phyloP scores from a whole-genome alignment of 2,113 vertebrate genomes.

The Mesocricetus auratus region DNA sequence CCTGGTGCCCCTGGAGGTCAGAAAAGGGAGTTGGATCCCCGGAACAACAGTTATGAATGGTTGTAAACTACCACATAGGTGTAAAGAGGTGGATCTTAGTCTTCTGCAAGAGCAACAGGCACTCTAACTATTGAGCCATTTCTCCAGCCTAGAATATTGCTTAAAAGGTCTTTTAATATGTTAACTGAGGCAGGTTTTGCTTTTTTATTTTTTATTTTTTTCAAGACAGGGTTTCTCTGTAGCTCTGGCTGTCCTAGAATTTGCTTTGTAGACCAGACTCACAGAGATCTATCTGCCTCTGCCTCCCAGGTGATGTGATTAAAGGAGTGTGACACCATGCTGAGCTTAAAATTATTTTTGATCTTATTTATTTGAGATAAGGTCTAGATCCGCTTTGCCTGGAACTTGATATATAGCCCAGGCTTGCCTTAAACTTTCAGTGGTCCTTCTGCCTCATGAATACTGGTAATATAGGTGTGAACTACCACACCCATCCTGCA shows the following conservation, averaged over 20 bases:
- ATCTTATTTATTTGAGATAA: background rate
- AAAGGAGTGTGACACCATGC: background rate
- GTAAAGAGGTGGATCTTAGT: background rate
- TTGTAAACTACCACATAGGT: background rate
- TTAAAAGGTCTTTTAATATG: background rate
- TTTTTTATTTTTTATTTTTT: background rate
- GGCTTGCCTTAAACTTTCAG: background rate
- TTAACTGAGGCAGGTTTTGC: background rate
- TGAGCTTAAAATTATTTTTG: background rate
- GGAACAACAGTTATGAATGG: background rate
- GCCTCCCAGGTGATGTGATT: background rate
- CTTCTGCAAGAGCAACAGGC: background rate
- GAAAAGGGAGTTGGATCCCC: background rate
- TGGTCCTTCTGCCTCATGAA: background rate
- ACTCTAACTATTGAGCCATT: background rate
- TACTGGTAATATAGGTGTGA: background rate
- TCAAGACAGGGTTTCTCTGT: background rate
- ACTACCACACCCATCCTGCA: background rate
- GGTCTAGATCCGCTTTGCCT: too few relatives aligned
- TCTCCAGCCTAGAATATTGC: background rate
- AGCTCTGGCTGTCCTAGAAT: background rate
- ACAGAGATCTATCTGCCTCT: background rate
- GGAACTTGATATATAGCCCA: background rate
- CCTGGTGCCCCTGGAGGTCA: background rate
- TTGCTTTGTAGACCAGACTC: too few relatives aligned